These are phyloP conservation scores for Amphiprion ocellaris DNA, from an alignment of 2,113 vertebrate species.

Conservation along the genomic window DNA sequence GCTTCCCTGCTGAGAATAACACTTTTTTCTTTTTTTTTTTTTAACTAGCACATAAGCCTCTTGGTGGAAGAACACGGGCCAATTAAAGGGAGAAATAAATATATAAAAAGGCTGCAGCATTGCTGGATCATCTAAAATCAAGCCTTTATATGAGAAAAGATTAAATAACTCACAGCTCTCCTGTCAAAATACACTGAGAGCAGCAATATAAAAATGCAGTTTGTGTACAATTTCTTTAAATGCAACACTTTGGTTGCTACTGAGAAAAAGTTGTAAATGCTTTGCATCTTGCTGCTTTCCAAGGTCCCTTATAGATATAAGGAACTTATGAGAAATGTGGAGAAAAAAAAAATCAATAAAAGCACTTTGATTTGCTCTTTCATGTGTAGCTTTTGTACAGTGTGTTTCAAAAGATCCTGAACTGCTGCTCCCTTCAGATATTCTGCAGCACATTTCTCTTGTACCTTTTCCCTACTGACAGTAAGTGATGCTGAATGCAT, in stretches of 20 bases:
- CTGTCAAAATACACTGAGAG: conserved; percentile 70
- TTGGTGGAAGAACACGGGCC: conserved; percentile 58
- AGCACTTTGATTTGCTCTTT: conserved; percentile 34
- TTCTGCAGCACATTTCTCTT: not conserved
- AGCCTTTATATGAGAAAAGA: conserved; percentile 61
- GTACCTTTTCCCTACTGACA: not conserved
- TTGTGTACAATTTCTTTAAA: conserved; percentile 67
- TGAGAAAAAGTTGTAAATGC: conserved; percentile 26
- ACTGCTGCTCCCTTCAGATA: conserved; percentile 1
- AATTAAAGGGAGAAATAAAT: conserved; percentile 75
- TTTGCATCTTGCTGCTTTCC: conserved; percentile 17
- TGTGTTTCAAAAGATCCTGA: not conserved
- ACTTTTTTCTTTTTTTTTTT: conserved; percentile 33
- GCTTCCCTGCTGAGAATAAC: conserved; percentile 70
- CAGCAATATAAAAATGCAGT: conserved; percentile 69
- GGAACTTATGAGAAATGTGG: conserved; percentile 19
- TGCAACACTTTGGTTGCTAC: conserved; percentile 47
- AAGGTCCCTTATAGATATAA: conserved; percentile 6
- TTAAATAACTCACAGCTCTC: conserved; percentile 66
- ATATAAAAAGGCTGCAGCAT: conserved; percentile 54
- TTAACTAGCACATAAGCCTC: conserved; percentile 51
- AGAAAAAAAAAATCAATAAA: conserved; percentile 22
- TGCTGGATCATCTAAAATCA: conserved; percentile 80
- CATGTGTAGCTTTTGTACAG: not conserved
- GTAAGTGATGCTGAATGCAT: conserved; percentile 29